These are phyloP conservation scores for Tachypleus tridentatus DNA, from an alignment of 1,140 invertebrate genomes.

Conservation along the genomic window DNA sequence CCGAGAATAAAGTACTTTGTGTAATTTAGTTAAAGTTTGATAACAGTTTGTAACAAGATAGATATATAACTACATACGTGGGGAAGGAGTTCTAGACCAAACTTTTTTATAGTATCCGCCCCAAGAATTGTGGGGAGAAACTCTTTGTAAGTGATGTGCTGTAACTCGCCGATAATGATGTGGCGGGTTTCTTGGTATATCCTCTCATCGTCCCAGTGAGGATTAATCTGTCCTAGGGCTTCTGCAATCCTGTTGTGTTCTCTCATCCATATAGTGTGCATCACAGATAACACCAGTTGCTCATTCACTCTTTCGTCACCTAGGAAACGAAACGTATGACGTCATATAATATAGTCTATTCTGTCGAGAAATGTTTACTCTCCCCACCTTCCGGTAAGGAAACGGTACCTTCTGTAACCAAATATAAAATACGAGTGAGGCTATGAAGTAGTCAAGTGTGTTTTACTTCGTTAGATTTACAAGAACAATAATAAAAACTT, in stretches of 20 bases:
- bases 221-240: conserved; percentile 59
- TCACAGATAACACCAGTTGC: conserved; percentile 64
- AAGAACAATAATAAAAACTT: conserved; percentile 13
- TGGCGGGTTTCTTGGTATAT: conserved; percentile 70
- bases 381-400: no score
- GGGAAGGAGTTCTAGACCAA: conserved; percentile 24
- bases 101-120: conserved; percentile 22
- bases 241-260: conserved; percentile 81
- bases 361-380: no score
- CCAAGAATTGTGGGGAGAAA: conserved; percentile 74
- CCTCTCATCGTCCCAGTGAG: conserved; percentile 74
- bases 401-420: no score
- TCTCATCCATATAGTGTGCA: conserved; percentile 77
- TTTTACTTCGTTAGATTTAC: no score
- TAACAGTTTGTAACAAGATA: no score
- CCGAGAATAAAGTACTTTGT: no score
- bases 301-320: conserved; percentile 81
- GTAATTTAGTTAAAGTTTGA: no score
- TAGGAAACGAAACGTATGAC: conserved; percentile 28
- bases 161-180: conserved; percentile 66
- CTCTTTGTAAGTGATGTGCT: conserved; percentile 79
- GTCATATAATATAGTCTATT: no score
- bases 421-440: no score
- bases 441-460: no score
- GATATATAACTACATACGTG: conserved; percentile 29